phyloP scores from a whole-genome alignment of 1,140 invertebrate genomes.

The Cherax quadricarinatus region DNA sequence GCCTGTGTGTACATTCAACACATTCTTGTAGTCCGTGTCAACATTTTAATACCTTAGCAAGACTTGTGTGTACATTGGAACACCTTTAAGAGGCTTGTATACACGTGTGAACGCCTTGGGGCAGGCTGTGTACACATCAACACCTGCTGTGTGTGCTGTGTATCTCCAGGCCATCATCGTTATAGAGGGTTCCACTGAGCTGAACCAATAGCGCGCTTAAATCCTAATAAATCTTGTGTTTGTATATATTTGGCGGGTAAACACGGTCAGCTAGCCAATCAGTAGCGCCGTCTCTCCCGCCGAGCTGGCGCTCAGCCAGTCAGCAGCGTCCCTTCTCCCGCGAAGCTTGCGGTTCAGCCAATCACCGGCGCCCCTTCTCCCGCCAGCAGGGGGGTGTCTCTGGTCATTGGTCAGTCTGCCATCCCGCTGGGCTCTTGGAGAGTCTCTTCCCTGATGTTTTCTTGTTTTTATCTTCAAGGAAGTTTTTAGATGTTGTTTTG shows the following conservation, averaged over 20 bases:
- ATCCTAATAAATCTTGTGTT: conserved; percentile 22
- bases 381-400: neutral
- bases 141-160: neutral
- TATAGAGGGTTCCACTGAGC: neutral
- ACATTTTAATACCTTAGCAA: too few relatives aligned
- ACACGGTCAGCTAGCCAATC: conserved; percentile 12
- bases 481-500: neutral
- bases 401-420: neutral
- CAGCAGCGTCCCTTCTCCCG: neutral
- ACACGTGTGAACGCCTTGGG: neutral
- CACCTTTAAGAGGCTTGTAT: neutral
- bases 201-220: conserved; percentile 9
- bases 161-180: neutral
- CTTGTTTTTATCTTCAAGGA: neutral
- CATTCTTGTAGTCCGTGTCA: too few relatives aligned
- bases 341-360: neutral
- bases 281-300: neutral
- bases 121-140: neutral
- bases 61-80: neutral
- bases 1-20: too few relatives aligned
- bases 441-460: neutral
- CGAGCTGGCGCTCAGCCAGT: neutral
- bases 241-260: conserved; percentile 15
- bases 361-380: neutral
- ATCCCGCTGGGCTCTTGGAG: neutral